phyloP scores from a whole-genome alignment of 2,113 vertebrate genomes.

The Neodontobutis hainanensis region DNA sequence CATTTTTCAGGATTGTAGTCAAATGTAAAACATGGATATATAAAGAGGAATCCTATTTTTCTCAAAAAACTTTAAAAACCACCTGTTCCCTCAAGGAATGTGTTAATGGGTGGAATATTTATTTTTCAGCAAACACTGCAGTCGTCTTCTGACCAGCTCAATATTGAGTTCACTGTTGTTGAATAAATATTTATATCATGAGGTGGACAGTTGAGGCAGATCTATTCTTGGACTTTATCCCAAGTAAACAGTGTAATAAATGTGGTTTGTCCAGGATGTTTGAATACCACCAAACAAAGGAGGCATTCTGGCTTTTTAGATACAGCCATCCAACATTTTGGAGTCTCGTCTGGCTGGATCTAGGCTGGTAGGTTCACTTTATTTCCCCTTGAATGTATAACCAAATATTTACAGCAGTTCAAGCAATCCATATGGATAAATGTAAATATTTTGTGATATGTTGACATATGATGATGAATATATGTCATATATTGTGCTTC shows the following conservation, averaged over 20 bases:
- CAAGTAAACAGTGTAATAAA: slow-evolving; percentile 17
- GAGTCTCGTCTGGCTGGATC: too few species aligned
- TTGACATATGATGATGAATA: too few species aligned
- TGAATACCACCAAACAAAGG: slow-evolving; percentile 8
- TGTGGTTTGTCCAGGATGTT: background rate
- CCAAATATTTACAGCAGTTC: background rate
- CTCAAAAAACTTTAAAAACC: slow-evolving; percentile 4
- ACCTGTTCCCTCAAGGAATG: background rate
- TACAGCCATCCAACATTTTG: slow-evolving; percentile 4
- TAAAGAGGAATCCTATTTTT: slow-evolving; percentile 3
- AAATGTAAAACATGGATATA: background rate
- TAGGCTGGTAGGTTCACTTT: background rate
- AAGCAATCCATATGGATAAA: too few species aligned
- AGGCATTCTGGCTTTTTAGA: slow-evolving; percentile 9
- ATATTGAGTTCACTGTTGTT: slow-evolving; percentile 31
- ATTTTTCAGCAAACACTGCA: slow-evolving; percentile 27
- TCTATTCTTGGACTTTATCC: slow-evolving; percentile 6
- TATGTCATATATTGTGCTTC: too few species aligned
- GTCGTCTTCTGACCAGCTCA: slow-evolving; percentile 1
- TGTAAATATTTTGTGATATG: too few species aligned
- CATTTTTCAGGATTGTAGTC: background rate
- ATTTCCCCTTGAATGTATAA: background rate
- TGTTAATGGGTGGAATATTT: slow-evolving; percentile 25
- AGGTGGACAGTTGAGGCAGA: background rate
- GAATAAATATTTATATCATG: slow-evolving; percentile 40